Evolutionary conservation across 2,797 vertebrate species (phyloP).

Genomic region (Gorsachius magnificus): DNA sequence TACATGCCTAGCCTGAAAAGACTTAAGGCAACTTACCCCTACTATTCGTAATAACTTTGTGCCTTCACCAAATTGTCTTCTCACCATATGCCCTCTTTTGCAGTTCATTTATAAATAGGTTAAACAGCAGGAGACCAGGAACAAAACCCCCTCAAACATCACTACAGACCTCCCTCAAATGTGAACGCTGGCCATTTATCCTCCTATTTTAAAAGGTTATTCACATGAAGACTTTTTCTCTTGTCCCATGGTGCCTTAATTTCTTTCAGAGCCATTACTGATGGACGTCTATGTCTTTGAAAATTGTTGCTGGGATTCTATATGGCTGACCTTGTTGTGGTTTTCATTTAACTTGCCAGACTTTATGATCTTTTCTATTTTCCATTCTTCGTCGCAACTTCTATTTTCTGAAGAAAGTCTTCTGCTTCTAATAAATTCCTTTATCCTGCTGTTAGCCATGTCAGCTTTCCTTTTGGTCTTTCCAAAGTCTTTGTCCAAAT

Average conservation of each 20-base stretch:
- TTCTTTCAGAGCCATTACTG: background rate
- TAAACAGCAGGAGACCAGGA: background rate
- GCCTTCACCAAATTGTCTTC: background rate
- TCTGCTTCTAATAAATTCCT: constrained; percentile 46
- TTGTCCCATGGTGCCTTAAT: background rate
- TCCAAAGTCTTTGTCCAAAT: background rate
- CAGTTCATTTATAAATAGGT: background rate
- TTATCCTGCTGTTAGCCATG: constrained; percentile 12
- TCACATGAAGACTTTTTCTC: background rate
- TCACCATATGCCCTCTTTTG: background rate
- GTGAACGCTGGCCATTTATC: background rate
- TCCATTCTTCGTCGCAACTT: constrained; percentile 1
- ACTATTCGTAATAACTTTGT: background rate
- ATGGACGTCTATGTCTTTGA: background rate
- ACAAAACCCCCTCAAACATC: background rate
- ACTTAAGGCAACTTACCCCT: background rate
- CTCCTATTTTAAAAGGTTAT: background rate
- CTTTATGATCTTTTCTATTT: constrained; percentile 12
- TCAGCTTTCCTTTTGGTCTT: constrained; percentile 26
- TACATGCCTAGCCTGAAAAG: background rate
- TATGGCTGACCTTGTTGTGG: background rate
- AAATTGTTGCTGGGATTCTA: background rate
- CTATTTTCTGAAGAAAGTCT: constrained; percentile 9
- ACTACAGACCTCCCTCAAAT: background rate
- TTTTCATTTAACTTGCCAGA: constrained; percentile 10